Conservation (phyloP, 1,140 invertebrate species). For the Mizuhopecten yessoensis region DNA sequence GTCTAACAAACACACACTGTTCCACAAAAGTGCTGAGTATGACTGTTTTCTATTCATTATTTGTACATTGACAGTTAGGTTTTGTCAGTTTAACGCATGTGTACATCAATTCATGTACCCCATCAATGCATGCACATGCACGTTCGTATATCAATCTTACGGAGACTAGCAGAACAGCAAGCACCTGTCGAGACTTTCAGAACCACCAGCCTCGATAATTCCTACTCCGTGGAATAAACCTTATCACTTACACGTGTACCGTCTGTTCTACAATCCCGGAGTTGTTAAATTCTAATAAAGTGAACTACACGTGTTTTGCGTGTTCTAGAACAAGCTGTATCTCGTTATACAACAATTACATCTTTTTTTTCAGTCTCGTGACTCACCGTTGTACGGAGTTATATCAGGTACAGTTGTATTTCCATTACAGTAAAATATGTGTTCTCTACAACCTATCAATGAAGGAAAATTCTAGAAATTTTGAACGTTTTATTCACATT, state of each 20-base stretch:
- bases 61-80: neutral
- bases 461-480: neutral
- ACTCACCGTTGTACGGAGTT: neutral
- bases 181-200: neutral
- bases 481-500: neutral
- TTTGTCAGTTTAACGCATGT: neutral
- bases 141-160: neutral
- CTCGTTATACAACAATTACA: conserved; percentile 2
- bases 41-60: neutral
- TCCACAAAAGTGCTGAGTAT: neutral
- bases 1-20: neutral
- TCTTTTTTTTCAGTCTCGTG: neutral
- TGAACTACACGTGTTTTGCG: neutral
- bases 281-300: conserved; percentile 1
- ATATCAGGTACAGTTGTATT: neutral
- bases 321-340: neutral
- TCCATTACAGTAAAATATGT: neutral
- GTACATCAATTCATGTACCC: neutral
- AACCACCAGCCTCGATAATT: neutral
- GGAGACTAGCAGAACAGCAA: neutral
- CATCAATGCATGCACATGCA: neutral
- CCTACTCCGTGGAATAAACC: neutral
- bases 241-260: conserved; percentile 3
- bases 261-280: neutral
- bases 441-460: neutral